Base-by-base conservation (phyloP, 2,113 vertebrate genomes). In the Gallinago media region DNA sequence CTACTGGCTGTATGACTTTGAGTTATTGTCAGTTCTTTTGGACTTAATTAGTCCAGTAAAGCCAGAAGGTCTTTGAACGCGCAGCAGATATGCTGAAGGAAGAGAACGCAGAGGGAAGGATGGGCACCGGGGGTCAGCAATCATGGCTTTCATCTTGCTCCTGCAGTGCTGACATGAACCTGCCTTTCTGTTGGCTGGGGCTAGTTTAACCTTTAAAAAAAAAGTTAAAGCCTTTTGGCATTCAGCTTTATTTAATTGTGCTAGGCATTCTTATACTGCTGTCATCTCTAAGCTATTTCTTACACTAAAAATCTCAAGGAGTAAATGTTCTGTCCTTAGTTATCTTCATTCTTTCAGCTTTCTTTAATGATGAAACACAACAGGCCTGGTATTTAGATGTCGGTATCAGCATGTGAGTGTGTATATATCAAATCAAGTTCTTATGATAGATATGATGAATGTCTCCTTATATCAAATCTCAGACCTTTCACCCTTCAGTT, bases 91-190 rank as follows among this genome's bases (percentile, higher is more conserved):
- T 14, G 46, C 36, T 3, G 13, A 14, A 70, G 40, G 36, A 17
- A 7, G 68, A 70, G 49, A 9, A 11, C 20, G 5, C 6, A 9
- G 23, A 47, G 55, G 21, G 25, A 4, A 11, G 12, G 8, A 13
- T 3, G 26, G 20, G 23, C 22, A 2, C 25, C 4, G 22, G 12
- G 15, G 14, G 22, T 36, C 0, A 0, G 12, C 8, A 23, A 52
- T 56, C 20, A 8, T 29, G 46, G 17, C 62, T 78, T 9, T 44
- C 46, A 15, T 23, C 38, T 58, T 61, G 73, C 23, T 55, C 42
- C n/a, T 40, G 27, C 54, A 32, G 3, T 26, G 12, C 74, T n/a
- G 16, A 32, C 62, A 46, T 32, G 9, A 4, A 9, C 7, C 21
- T 62, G 36, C 66, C 62, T 42, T 67, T 58, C 71, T 75, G 19